phyloP scores from a whole-genome alignment of 2,113 vertebrate genomes.

The Neolamprologus tretocephalus region DNA sequence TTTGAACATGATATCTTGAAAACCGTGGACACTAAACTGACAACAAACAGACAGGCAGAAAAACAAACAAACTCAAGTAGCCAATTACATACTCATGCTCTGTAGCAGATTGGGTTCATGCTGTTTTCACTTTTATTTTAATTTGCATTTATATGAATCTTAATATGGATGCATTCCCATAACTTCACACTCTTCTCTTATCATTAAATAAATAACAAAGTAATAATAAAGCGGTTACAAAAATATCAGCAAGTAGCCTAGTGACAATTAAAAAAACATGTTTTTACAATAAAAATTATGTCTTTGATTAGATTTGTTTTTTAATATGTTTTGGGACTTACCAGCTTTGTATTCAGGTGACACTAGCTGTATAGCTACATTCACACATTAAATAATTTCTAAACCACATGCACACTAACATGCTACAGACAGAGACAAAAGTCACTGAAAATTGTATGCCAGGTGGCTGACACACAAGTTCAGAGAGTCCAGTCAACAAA shows the following conservation, averaged over 20 bases:
- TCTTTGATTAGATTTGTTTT: not conserved
- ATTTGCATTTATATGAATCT: not conserved
- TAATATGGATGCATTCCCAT: not conserved
- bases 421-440: not conserved
- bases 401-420: not conserved
- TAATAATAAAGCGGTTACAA: not conserved
- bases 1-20: not conserved
- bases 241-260: not conserved
- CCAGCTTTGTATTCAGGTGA: not conserved
- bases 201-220: rapidly evolving
- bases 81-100: not conserved
- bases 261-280: not conserved
- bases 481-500: not conserved
- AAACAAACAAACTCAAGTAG: not conserved
- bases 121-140: not conserved
- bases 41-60: rapidly evolving
- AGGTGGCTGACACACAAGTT: not conserved
- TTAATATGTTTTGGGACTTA: not conserved
- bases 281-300: not conserved
- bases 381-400: not conserved
- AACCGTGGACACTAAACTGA: rapidly evolving
- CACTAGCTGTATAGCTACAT: not conserved
- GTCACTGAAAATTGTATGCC: not conserved
- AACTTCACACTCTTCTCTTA: not conserved
- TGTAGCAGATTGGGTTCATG: not conserved